Base-by-base conservation (phyloP, 2,888 invertebrate species). In the Phyllotreta striolata region DNA sequence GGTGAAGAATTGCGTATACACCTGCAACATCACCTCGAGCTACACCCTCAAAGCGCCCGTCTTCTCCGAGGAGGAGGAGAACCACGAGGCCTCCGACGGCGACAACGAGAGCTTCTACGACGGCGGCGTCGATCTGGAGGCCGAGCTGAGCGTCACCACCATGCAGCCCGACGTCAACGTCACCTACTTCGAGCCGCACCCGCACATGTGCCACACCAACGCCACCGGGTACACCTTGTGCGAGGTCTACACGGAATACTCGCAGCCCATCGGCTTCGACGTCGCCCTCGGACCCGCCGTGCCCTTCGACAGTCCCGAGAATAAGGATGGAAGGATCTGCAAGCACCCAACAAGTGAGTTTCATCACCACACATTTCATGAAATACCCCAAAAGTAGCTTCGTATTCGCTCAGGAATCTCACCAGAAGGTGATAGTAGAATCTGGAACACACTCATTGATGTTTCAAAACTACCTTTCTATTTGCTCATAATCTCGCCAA, bases 1-100 rank as follows among this genome's bases (percentile, higher is more conserved):
- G 44, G 83, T 92, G 62, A 86, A 86, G 24, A 85, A 87, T 40
- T 92, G 92, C 76, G 86, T 87, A 63, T 92, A 91, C 76, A 88
- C 89, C 0, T 92, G 92, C 74, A 74, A 75, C 46, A 70, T 70
- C 47, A 74, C 74, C 0, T 73, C 76, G 4, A 55, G 67, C 0
- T 78, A 75, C 51, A 64, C 67, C 12, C 67, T 65, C 5, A 71
- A 73, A n/a, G 66, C 66, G 9, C 43, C 58, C 6, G 12, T 49
- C 10, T 47, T 43, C 8, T 47, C 57, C n/a, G 6, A 47, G 6
- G 2, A 35, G 24, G 46, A 58, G 37, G 65, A 62, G 34, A 65
- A 34, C 40, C 41, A 41, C 9, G 66, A 68, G 38, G 49, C 56
- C 9, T 14, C 47, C 43, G 56, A 49, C 34, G 63, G 52, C 12